A percentile compares a stretch with the other conserved stretches of the same genome.
Conservation (phyloP, 2,113 vertebrate genomes). For the Ictalurus furcatus region DNA sequence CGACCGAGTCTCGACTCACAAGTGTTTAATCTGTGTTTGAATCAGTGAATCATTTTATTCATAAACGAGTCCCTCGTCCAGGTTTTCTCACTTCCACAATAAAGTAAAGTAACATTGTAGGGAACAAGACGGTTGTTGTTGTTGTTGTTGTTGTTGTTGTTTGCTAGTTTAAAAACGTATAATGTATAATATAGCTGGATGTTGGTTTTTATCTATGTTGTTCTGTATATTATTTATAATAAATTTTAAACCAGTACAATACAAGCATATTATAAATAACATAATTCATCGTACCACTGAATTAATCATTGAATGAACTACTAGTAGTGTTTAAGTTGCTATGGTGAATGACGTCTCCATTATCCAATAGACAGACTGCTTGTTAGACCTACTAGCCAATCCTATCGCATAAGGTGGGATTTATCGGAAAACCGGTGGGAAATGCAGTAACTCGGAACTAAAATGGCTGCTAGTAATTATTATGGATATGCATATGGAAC, state of each 20-base stretch:
- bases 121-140: neutral
- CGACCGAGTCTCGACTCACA: neutral
- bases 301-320: neutral
- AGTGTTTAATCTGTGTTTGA: neutral
- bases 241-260: neutral
- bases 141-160: neutral
- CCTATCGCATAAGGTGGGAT: neutral
- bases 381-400: neutral
- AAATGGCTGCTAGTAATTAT: constrained; percentile 83
- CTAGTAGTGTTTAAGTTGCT: neutral
- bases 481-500: constrained; percentile 72
- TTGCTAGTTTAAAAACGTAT: neutral
- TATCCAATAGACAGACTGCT: neutral
- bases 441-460: constrained; percentile 59
- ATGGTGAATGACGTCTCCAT: neutral
- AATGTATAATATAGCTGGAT: neutral
- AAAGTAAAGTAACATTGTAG: neutral
- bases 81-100: neutral
- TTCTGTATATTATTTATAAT: neutral
- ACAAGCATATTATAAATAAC: neutral
- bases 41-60: neutral
- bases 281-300: neutral
- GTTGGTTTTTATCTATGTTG: neutral
- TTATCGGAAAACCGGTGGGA: constrained; percentile 43
- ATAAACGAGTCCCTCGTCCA: neutral